Evolutionary conservation across 35 echinoderm and acorn worm species (phyloP).

Genomic region (Apostichopus japonicus): DNA sequence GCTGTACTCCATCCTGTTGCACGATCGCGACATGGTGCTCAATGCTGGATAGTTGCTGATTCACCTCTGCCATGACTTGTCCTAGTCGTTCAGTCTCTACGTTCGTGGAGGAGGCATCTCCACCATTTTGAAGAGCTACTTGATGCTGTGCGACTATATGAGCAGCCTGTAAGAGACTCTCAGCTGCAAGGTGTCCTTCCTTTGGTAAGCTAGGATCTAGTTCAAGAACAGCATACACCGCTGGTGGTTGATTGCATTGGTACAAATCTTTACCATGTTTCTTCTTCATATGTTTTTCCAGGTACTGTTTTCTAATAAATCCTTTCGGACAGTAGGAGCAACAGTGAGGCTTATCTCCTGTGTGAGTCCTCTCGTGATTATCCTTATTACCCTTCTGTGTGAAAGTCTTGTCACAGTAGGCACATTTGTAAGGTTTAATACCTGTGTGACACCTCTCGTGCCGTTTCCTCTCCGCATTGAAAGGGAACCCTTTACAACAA

Average conservation of each 20-base stretch:
- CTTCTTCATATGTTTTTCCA: constrained; percentile 44
- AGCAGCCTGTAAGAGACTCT: constrained; percentile 30
- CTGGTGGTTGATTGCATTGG: neutral
- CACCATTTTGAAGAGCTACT: neutral
- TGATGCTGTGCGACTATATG: constrained; percentile 38
- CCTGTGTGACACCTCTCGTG: constrained; percentile 51
- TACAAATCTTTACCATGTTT: constrained; percentile 11
- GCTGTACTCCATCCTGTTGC: constrained; percentile 23
- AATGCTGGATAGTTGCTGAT: constrained; percentile 8
- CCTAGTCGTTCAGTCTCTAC: neutral
- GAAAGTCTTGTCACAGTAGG: constrained; percentile 41
- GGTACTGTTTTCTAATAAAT: constrained; percentile 50
- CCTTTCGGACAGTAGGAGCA: constrained; percentile 27
- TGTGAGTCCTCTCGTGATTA: constrained; percentile 51
- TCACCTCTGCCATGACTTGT: constrained; percentile 32
- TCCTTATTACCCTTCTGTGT: constrained; percentile 42
- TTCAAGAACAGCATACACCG: constrained; percentile 28
- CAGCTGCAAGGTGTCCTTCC: constrained; percentile 19
- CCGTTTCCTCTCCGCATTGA: constrained; percentile 42
- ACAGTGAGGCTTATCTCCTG: constrained; percentile 48
- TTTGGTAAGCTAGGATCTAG: neutral
- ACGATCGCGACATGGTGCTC: constrained; percentile 12
- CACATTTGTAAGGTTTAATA: constrained; percentile 52
- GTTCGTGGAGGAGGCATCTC: neutral
- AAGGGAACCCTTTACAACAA: constrained; percentile 48